Conservation (phyloP, 2,888 invertebrate genomes). For the Pyrocoelia pectoralis region DNA sequence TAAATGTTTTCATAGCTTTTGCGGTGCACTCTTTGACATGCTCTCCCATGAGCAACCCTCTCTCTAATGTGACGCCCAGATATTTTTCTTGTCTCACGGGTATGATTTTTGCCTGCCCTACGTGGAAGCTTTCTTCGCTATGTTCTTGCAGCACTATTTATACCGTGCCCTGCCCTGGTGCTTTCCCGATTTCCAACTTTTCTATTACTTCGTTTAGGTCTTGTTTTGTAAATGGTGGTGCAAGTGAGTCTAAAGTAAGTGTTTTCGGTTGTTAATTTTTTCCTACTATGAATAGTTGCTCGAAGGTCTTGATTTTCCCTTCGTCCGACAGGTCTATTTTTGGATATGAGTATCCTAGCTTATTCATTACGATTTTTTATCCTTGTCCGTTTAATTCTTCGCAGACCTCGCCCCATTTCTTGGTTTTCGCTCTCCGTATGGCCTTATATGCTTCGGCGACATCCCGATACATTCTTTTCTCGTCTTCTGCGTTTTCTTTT, state of each 20-base stretch:
- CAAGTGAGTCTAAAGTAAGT: too few relatives aligned
- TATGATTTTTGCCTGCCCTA: not conserved
- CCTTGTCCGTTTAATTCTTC: not conserved
- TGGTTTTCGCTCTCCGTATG: too few relatives aligned
- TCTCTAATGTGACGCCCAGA: not conserved
- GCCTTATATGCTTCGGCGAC: too few relatives aligned
- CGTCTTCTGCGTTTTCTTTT: too few relatives aligned
- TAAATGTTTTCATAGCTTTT: conserved; percentile 6
- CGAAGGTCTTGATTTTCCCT: not conserved
- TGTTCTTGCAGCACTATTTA: too few relatives aligned
- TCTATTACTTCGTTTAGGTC: too few relatives aligned
- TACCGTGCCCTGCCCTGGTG: too few relatives aligned
- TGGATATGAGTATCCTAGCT: not conserved
- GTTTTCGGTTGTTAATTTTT: not conserved
- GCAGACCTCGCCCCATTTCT: too few relatives aligned
- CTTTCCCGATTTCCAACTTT: too few relatives aligned
- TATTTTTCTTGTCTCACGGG: not conserved
- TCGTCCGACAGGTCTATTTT: not conserved
- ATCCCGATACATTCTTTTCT: too few relatives aligned
- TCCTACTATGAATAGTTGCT: not conserved
- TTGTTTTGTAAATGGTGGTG: too few relatives aligned
- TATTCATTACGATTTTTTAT: not conserved
- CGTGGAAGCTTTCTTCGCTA: too few relatives aligned
- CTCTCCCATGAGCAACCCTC: not conserved
- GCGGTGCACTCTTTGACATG: not conserved